Evolutionary conservation across 2,113 vertebrate genomes (phyloP).

Genomic region (Peromyscus californicus): DNA sequence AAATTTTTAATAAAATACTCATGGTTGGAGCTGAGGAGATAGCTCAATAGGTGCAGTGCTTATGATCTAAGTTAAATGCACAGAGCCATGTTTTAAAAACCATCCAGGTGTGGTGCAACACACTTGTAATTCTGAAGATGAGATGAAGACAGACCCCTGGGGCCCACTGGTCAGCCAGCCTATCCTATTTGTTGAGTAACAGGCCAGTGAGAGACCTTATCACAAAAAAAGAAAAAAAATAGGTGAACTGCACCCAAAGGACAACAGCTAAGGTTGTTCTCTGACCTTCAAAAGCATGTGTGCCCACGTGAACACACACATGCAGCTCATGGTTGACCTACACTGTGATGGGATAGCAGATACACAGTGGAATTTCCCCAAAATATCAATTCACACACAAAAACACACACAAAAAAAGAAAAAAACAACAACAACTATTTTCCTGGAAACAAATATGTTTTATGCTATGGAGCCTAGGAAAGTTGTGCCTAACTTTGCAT

Average conservation of each 20-base stretch:
- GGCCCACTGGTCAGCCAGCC: not conserved
- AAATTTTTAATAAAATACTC: not conserved
- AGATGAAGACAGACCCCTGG: not conserved
- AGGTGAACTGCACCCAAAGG: not conserved
- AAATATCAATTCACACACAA: not conserved
- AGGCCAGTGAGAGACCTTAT: not conserved
- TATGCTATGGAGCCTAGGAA: not conserved
- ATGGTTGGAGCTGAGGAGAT: not conserved
- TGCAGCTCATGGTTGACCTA: not conserved
- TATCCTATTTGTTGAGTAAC: not conserved
- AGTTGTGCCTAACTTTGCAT: not conserved
- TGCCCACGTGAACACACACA: too few relatives aligned
- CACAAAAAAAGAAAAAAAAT: too few relatives aligned
- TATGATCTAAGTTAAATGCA: not conserved
- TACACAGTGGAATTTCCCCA: not conserved
- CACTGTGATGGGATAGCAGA: not conserved
- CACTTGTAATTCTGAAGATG: not conserved
- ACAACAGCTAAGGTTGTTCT: not conserved
- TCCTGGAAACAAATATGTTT: not conserved
- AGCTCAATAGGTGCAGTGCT: not conserved
- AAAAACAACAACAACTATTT: not conserved
- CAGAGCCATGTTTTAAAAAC: not conserved
- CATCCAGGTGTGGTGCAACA: not conserved
- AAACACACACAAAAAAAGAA: not conserved
- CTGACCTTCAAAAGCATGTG: not conserved